Percentiles rank a stretch among this genome's conserved stretches.
Evolutionary conservation across 92 coral and sea anemone genomes (phyloP).

Genomic region (Actinernus sp.): DNA sequence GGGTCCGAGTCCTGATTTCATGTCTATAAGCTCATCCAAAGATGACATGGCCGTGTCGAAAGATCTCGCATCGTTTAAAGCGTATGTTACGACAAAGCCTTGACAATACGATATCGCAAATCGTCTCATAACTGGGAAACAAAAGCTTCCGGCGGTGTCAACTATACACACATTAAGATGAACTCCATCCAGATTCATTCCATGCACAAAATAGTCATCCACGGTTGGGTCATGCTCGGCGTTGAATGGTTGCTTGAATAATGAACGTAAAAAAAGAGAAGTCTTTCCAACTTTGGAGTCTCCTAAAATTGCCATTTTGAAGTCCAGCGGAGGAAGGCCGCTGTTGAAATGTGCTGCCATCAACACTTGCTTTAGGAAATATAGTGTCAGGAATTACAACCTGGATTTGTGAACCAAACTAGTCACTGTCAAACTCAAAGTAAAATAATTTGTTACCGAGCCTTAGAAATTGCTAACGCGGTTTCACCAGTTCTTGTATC

Average conservation of each 20-base stretch:
- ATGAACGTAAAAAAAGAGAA: constrained; percentile 60
- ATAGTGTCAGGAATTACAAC: too few species aligned
- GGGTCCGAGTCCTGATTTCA: constrained; percentile 31
- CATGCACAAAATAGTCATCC: constrained; percentile 74
- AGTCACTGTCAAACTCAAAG: too few species aligned
- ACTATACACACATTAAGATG: constrained; percentile 64
- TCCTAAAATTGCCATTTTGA: constrained; percentile 75
- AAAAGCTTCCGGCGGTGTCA: constrained; percentile 79
- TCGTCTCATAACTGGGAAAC: constrained; percentile 83
- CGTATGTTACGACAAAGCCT: constrained; percentile 76
- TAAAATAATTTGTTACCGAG: too few species aligned
- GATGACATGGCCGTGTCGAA: constrained; percentile 61
- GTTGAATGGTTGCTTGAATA: constrained; percentile 61
- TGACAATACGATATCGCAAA: constrained; percentile 77
- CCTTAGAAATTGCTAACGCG: too few species aligned
- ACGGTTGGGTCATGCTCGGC: constrained; percentile 78
- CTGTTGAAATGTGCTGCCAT: too few species aligned
- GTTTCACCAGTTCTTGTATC: too few species aligned
- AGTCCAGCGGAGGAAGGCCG: constrained; percentile 65
- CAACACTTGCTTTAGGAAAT: too few species aligned
- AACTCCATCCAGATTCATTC: constrained; percentile 57
- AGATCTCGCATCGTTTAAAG: constrained; percentile 69
- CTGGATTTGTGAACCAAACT: too few species aligned
- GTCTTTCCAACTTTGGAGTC: constrained; percentile 83
- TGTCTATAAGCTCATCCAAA: constrained; percentile 56